phyloP scores from a whole-genome alignment of 37 sponge, comb jelly and placozoan species.

The Theonella swinhoei region DNA sequence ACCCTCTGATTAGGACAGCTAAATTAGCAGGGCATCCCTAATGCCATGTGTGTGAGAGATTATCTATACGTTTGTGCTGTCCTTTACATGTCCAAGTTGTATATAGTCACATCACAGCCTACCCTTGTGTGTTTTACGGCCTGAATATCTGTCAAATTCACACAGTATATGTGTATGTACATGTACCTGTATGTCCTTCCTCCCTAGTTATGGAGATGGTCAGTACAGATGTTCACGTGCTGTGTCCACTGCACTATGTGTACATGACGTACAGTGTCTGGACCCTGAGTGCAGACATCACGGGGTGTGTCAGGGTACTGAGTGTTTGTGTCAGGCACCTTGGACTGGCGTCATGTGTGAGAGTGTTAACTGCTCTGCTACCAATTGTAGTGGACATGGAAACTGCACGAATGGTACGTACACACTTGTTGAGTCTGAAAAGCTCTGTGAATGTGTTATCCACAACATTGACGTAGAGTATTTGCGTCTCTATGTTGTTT shows the following conservation, averaged over 20 bases:
- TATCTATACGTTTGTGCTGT: too few relatives aligned
- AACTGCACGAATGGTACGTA: conserved; percentile 31
- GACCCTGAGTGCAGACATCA: conserved; percentile 73
- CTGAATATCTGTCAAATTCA: background rate
- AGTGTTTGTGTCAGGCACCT: conserved; percentile 66
- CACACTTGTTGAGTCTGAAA: background rate
- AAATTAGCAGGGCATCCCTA: too few relatives aligned
- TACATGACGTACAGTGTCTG: conserved; percentile 76
- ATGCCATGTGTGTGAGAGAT: too few relatives aligned
- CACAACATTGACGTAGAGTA: too few relatives aligned
- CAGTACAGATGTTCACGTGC: conserved; percentile 84
- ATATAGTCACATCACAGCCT: too few relatives aligned
- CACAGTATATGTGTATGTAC: background rate
- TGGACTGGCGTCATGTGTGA: conserved; percentile 76
- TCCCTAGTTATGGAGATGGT: conserved; percentile 13
- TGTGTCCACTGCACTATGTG: conserved; percentile 88
- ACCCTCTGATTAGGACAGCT: background rate
- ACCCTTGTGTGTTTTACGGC: too few relatives aligned
- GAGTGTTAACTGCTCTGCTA: conserved; percentile 54
- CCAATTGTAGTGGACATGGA: conserved; percentile 71
- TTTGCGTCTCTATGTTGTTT: background rate
- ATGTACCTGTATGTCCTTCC: background rate
- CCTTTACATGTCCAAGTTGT: too few relatives aligned
- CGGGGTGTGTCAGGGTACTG: conserved; percentile 74
- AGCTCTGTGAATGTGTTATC: background rate